These are phyloP conservation scores for Phrynocephalus versicolor DNA, from an alignment of 2,113 vertebrate genomes.

Conservation along the genomic window DNA sequence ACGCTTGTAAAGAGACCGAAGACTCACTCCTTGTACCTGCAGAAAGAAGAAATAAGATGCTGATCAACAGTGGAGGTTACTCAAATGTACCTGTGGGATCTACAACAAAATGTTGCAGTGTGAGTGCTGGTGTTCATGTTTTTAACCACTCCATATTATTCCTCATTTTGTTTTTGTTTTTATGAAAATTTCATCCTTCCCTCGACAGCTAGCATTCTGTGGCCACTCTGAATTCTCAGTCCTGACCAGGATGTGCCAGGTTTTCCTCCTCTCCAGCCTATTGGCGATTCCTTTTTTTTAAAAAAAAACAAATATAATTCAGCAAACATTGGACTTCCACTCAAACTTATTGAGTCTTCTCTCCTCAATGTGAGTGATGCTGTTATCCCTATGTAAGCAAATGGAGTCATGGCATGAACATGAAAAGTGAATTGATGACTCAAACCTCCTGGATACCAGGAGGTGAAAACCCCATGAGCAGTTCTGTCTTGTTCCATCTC, in stretches of 20 bases:
- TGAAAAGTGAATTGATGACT: background rate
- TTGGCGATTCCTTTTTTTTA: too few relatives aligned
- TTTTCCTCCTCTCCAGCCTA: background rate
- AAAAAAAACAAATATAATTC: too few relatives aligned
- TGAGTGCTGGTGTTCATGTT: background rate
- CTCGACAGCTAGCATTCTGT: background rate
- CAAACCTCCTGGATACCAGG: background rate
- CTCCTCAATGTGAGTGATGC: background rate
- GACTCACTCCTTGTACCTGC: conserved; percentile 63
- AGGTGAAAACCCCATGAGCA: background rate
- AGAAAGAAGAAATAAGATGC: background rate
- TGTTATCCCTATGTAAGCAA: background rate
- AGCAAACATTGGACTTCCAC: background rate
- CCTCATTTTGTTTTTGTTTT: background rate
- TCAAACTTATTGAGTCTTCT: background rate
- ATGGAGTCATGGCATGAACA: background rate
- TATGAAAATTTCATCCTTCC: too few relatives aligned
- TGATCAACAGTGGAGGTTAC: background rate
- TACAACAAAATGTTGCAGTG: background rate
- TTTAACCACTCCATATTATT: background rate
- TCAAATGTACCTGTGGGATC: background rate
- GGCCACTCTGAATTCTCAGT: background rate
- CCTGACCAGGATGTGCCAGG: background rate
- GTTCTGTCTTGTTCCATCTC: background rate
- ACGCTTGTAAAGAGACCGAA: conserved; percentile 67